These are phyloP conservation scores for Epicampocera succincta DNA, from an alignment of 2,888 invertebrate genomes.

Conservation along the genomic window DNA sequence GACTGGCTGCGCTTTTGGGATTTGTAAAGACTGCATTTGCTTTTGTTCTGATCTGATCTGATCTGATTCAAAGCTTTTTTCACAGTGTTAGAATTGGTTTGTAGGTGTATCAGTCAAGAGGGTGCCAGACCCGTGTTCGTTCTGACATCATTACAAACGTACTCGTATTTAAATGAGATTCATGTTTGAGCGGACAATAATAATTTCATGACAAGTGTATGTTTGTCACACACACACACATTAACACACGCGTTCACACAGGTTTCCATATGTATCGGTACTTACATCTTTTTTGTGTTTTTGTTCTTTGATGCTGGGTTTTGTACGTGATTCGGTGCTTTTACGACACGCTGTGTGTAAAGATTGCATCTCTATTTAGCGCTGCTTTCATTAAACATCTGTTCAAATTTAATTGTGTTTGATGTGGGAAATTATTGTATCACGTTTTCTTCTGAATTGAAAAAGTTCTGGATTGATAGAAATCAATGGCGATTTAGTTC, in stretches of 20 bases:
- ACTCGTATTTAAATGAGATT: slow-evolving; percentile 6
- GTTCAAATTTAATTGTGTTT: slow-evolving; percentile 26
- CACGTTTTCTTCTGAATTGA: slow-evolving; percentile 8
- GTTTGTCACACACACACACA: too few species aligned
- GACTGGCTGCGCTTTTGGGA: background rate
- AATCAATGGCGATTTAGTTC: slow-evolving; percentile 16
- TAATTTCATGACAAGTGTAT: slow-evolving; percentile 24
- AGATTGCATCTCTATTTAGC: slow-evolving; percentile 23
- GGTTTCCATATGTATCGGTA: too few species aligned
- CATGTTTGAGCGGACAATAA: background rate
- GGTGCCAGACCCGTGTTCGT: slow-evolving; percentile 36
- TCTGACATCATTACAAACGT: slow-evolving; percentile 26
- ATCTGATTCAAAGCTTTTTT: slow-evolving; percentile 18
- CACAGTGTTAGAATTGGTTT: background rate
- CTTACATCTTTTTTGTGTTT: background rate
- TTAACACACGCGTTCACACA: too few species aligned
- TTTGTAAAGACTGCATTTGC: slow-evolving; percentile 20
- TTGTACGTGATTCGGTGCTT: slow-evolving; percentile 13
- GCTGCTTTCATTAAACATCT: slow-evolving; percentile 18
- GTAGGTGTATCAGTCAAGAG: slow-evolving; percentile 16
- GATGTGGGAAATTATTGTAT: slow-evolving; percentile 47
- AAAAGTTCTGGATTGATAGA: slow-evolving; percentile 13
- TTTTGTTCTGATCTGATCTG: slow-evolving; percentile 34
- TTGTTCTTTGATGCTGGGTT: background rate
- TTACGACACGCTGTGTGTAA: slow-evolving; percentile 49